Percentiles rank a stretch among this genome's conserved stretches.
These are phyloP conservation scores for Aleiodes alternator DNA, from an alignment of 2,888 invertebrate genomes.

Conservation along the genomic window DNA sequence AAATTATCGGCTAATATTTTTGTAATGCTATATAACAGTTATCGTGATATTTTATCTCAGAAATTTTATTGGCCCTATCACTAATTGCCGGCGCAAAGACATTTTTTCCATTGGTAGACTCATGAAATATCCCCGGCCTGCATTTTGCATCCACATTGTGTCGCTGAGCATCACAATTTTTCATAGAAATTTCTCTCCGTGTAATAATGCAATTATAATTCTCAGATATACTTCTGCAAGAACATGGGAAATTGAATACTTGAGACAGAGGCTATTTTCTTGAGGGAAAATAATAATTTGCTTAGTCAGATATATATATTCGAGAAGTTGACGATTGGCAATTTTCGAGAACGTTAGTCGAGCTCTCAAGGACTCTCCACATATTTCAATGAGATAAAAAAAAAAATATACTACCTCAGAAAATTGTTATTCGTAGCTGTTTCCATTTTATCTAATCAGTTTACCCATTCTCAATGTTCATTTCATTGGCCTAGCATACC, in stretches of 20 bases:
- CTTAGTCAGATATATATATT: background rate
- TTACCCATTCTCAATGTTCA: background rate
- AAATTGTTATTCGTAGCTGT: background rate
- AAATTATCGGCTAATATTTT: no score
- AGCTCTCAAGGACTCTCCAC: constrained; percentile 15
- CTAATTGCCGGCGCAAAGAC: no score
- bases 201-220: constrained; percentile 6
- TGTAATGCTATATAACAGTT: no score
- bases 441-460: constrained; percentile 20
- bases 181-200: no score
- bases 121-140: no score
- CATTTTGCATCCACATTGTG: no score
- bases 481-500: background rate
- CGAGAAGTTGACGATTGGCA: background rate
- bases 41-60: no score
- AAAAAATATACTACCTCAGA: background rate
- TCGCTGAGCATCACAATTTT: no score
- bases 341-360: background rate
- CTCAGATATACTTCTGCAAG: background rate
- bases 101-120: no score
- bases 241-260: background rate
- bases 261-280: background rate
- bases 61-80: no score
- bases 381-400: constrained; percentile 9
- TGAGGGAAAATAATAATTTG: constrained; percentile 6